These are phyloP conservation scores for Hassar affinis DNA, from an alignment of 2,113 vertebrate species.

Conservation along the genomic window DNA sequence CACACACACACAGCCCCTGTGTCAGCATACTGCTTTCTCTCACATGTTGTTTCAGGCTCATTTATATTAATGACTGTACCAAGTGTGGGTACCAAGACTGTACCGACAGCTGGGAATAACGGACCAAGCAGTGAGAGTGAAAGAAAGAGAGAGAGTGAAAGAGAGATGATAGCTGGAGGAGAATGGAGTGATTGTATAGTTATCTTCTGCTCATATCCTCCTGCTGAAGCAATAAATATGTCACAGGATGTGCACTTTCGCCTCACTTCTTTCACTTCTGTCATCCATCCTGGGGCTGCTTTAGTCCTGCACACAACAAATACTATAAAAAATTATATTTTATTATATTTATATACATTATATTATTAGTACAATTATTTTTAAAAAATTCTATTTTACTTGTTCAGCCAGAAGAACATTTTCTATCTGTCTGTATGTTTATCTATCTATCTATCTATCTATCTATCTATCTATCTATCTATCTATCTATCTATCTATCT, in stretches of 20 bases:
- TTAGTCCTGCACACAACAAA: too few species aligned
- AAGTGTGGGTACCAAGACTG: too few species aligned
- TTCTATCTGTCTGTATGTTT: too few species aligned
- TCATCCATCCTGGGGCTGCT: not conserved
- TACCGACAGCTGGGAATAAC: conserved; percentile 7
- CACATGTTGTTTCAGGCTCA: not conserved
- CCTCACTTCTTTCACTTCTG: not conserved
- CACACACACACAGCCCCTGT: not conserved
- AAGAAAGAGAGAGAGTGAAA: not conserved
- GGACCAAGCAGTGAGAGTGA: not conserved
- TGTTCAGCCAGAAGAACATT: too few species aligned
- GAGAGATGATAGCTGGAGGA: not conserved
- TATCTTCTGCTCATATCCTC: not conserved
- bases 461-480: too few species aligned
- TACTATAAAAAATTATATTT: too few species aligned
- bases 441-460: too few species aligned
- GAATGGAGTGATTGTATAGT: not conserved
- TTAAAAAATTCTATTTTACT: not conserved
- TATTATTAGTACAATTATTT: too few species aligned
- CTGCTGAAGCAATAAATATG: not conserved
- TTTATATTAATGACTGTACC: conserved; percentile 28
- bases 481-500: too few species aligned
- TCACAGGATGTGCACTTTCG: not conserved
- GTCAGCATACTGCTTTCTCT: not conserved
- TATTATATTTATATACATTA: too few species aligned